Evolutionary conservation across 2,113 vertebrate species (phyloP), one percentile per base, ranked within the genome.

Genomic region (Cacatua alba): DNA sequence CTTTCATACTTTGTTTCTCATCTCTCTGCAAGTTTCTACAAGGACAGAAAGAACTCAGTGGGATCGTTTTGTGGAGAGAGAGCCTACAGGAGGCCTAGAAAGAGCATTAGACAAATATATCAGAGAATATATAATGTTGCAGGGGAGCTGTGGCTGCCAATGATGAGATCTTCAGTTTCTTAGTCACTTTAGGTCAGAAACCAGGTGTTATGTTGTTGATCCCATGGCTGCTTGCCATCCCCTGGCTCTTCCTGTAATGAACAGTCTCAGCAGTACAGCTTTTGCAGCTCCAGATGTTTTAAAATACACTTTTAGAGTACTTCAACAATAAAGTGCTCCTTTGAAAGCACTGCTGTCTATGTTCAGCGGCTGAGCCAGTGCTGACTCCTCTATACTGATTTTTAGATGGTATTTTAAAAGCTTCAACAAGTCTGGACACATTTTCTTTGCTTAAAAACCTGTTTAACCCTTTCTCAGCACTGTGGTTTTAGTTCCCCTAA

Each of bases 121-220:
- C 86, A 94, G 79, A 70, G 77, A 78, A 88, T 78, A 93, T 94
- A 95, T 96, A 96, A 37, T 25, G 51, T 96, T 96, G 81, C 92
- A 93, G 68, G 59, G 79, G 90, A 94, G 92, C 89, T 70, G 92
- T 44, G 89, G 57, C 51, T 97, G 94, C 92, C 92, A 93, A 5
- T 71, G 65, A 82, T 49, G 88, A 83, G 59, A 59, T 85, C 92
- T 95, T 93, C 88, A 79, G 77, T 93, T 96, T 95, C 77, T 89
- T 82, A 88, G 86, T 77, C 93, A 90, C 86, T 91, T 94, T 60
- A 92, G 51, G 91, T 78, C 94, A 84, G 95, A 96, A 96, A 97
- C 95, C 94, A 93, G 87, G 88, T 78, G 94, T 86, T 81, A 43
- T 1, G 16, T 51, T 76, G 52, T 65, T 82, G 72, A 53, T 92